Base-by-base conservation (phyloP, 2,113 vertebrate genomes). In the Platysteira castanea region DNA sequence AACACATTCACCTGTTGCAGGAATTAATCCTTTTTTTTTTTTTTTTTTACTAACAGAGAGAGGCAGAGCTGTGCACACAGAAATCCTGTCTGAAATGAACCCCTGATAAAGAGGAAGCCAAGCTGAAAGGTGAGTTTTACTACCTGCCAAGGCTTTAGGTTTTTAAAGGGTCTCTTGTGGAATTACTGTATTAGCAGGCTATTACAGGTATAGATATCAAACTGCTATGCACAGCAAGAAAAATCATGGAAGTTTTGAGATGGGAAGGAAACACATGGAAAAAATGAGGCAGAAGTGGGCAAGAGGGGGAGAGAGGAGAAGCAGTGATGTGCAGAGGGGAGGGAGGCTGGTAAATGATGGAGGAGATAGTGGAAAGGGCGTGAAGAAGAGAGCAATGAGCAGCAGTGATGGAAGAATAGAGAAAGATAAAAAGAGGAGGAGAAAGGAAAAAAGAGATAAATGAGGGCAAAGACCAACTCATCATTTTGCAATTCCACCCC, bases 391-490 rank as follows among this genome's bases (percentile, higher is more conserved):
- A 93, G 88, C 30, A 73, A 71, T 19, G 31, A 93, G 65, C 64
- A 78, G 68, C 22, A 89, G 49, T 37, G 35, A 61, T 68, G 82
- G 76, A 54, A 90, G 61, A 84, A 87, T 6, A 95, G 57, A 92
- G 49, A 87, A 89, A 95, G 60, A 91, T 67, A 89, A 92, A 95
- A 96, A 84, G 80, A 93, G 67, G 89, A 95, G 90, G 75, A 90
- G 71, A 93, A 93, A 93, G 37, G 47, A 84, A 93, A 91, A 78
- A 83, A 68, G 88, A 93, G 83, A 93, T 81, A 96, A 95, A 96
- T 93, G 95, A 95, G 95, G 96, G 82, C 92, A 96, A 96, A 97
- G 96, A 95, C 94, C 90, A 95, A 94, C 96, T 92, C 86, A 95
- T 93, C 95, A 94, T 96, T 93, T 96, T 2, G 69, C 93, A 96